A percentile compares a stretch with the other conserved stretches of the same genome.
Evolutionary conservation across 2,113 vertebrate genomes (phyloP).

Genomic region (Paradisaea rubra): DNA sequence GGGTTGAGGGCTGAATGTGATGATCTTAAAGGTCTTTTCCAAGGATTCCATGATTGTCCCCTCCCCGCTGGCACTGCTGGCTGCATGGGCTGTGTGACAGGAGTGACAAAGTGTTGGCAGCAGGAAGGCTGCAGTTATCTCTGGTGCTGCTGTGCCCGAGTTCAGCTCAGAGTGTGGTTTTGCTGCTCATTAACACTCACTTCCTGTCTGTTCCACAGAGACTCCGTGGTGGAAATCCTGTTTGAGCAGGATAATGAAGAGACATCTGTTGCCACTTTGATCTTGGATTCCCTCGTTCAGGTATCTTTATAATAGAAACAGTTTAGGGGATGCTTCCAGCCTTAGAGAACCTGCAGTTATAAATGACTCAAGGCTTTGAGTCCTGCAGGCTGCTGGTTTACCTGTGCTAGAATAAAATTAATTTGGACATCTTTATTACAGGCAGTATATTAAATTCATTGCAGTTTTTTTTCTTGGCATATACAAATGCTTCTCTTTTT

Average conservation of each 20-base stretch:
- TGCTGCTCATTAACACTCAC: not conserved
- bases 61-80: not conserved
- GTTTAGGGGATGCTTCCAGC: not conserved
- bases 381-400: not conserved
- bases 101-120: not conserved
- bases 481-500: not conserved
- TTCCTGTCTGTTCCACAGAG: conserved; percentile 71
- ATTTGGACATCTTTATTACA: not conserved
- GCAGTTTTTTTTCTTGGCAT: not conserved
- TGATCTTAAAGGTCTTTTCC: not conserved
- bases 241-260: conserved; percentile 99
- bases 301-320: conserved; percentile 59
- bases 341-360: not conserved
- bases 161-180: not conserved
- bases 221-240: conserved; percentile 91
- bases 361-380: not conserved
- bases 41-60: not conserved
- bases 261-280: conserved; percentile 91
- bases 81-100: not conserved
- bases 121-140: not conserved
- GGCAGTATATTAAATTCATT: not conserved
- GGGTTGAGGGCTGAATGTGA: not conserved
- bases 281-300: conserved; percentile 91
- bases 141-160: not conserved
- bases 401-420: not conserved